Base-by-base conservation (phyloP, 1,140 invertebrate genomes). In the Tetragnatha versicolor region DNA sequence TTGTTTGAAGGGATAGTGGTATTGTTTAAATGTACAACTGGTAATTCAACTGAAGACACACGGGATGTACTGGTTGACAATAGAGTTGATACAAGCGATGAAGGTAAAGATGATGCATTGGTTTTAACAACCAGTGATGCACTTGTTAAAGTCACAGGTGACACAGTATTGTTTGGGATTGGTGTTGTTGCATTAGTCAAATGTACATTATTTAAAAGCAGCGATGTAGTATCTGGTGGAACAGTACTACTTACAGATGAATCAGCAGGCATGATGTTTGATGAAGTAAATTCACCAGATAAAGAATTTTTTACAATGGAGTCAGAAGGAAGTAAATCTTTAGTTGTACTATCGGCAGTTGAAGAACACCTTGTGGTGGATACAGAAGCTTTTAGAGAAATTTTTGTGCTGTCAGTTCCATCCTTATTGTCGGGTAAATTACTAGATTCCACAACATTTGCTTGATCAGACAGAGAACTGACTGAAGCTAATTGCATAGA, bases 321-420 rank as follows among this genome's bases (percentile, higher is more conserved):
- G 20, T 75, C 45, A 47, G 61, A 65, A 17, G 60, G 20, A 22
- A 51, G 14, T 49, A 31, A n/a, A 65, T 77, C 73, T 65, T 66
- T 77, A 53, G 73, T 77, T 77, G 73, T 77, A 77, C 73, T 77
- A 31, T 77, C 73, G 42, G 45, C 61, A 66, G 45, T 42, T 35
- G 73, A 65, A 47, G 73, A 77, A 53, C 73, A 77, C 22, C 22
- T 65, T 29, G 39, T 22, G 14, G 31, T 53, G n/a, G 61, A 77
- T 51, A 35, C 29, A 65, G 73, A 29, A 53, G 47, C 25, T 39
- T 65, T 77, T 12, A 42, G 20, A 12, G n/a, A n/a, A 75, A 14
- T 66, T 66, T 65, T 53, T 47, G 55, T 27, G 31, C 31, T 37
- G 20, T 53, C 29, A 53, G 29, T n/a, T 47, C 55, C 49, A 49